Evolutionary conservation across 2,113 vertebrate species (phyloP).

Genomic region (Promerops cafer): DNA sequence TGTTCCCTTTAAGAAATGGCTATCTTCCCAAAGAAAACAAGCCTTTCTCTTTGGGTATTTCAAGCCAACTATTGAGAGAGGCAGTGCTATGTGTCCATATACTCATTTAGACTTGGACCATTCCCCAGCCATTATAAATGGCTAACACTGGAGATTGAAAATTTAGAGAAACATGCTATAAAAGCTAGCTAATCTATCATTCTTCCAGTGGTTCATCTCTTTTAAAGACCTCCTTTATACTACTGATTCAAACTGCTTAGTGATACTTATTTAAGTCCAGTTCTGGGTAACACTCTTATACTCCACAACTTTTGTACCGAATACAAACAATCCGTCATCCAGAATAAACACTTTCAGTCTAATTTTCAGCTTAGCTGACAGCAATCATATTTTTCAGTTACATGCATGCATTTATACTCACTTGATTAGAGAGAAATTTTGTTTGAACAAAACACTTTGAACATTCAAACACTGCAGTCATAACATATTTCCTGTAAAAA

Average conservation of each 20-base stretch:
- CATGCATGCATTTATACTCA: neutral
- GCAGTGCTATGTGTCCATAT: neutral
- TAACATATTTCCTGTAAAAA: neutral
- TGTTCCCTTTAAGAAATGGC: neutral
- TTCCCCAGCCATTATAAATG: neutral
- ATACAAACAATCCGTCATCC: neutral
- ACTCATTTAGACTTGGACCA: neutral
- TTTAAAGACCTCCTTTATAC: neutral
- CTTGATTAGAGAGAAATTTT: neutral
- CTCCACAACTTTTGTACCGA: neutral
- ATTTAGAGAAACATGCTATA: neutral
- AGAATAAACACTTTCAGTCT: neutral
- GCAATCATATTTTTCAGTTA: neutral
- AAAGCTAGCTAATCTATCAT: neutral
- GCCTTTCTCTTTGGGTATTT: neutral
- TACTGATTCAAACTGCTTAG: neutral
- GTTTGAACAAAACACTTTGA: neutral
- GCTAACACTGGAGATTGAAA: neutral
- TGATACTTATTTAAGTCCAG: neutral
- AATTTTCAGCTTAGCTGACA: neutral
- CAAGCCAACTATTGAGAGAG: neutral
- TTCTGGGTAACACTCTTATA: neutral
- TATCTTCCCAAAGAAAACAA: neutral
- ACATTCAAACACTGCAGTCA: neutral
- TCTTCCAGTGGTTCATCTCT: neutral